phyloP scores from a whole-genome alignment of 2,888 invertebrate species.

The Chaetogeoica ovagalla region DNA sequence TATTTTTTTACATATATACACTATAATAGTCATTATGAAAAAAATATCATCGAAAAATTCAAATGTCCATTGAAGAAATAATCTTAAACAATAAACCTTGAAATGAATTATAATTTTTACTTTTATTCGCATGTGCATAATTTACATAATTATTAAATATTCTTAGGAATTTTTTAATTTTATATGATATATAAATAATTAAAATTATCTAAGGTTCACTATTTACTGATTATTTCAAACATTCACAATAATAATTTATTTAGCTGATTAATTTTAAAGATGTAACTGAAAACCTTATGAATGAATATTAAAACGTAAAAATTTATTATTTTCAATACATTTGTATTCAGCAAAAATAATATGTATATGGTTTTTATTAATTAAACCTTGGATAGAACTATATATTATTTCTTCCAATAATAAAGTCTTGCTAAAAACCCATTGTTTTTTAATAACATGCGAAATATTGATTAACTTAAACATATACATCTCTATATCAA shows the following conservation, averaged over 20 bases:
- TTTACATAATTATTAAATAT: constrained; percentile 5
- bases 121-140: background rate
- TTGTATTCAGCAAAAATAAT: background rate
- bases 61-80: no score
- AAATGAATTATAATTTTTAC: background rate
- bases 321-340: background rate
- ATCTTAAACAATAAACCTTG: background rate
- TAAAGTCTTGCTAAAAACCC: background rate
- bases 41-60: no score
- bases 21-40: no score
- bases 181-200: background rate
- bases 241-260: background rate
- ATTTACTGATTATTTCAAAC: background rate
- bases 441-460: background rate
- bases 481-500: background rate
- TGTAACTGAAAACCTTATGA: background rate
- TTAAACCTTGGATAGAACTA: background rate
- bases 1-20: no score
- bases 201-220: background rate
- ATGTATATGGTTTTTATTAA: background rate
- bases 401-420: background rate
- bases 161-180: background rate
- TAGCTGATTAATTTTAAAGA: background rate
- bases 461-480: background rate
- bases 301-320: background rate